These are phyloP conservation scores for Limonius californicus DNA, from an alignment of 1,140 invertebrate species.

Conservation along the genomic window DNA sequence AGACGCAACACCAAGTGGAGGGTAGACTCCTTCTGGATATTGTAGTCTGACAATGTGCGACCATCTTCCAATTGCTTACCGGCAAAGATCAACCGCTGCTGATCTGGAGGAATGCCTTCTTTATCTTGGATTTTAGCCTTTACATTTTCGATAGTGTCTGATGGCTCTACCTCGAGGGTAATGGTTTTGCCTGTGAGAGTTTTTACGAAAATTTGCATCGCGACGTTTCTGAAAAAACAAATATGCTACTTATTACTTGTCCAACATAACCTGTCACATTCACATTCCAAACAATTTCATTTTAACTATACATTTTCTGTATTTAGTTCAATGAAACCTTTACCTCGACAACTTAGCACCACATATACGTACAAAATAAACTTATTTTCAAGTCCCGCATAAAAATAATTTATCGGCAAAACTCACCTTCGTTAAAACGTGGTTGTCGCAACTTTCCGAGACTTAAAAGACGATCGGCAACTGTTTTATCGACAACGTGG, in stretches of 20 bases:
- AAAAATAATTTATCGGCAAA: no score
- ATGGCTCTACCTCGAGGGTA: constrained; percentile 75
- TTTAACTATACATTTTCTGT: no score
- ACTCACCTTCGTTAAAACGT: constrained; percentile 10
- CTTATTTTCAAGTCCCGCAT: no score
- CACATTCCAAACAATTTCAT: no score
- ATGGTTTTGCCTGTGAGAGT: constrained; percentile 81
- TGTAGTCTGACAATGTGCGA: constrained; percentile 68
- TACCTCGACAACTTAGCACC: no score
- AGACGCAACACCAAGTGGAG: constrained; percentile 76
- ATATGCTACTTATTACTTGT: neutral
- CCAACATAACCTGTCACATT: neutral
- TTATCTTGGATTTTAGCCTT: constrained; percentile 77
- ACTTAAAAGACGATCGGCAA: constrained; percentile 18
- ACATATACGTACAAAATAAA: neutral
- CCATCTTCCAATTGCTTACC: constrained; percentile 83
- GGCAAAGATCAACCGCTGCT: constrained; percentile 70
- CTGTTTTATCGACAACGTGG: constrained; percentile 19
- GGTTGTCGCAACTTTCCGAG: constrained; percentile 20
- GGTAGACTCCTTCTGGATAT: constrained; percentile 74
- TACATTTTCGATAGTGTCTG: constrained; percentile 74
- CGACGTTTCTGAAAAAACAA: constrained; percentile 30
- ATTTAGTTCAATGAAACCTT: no score
- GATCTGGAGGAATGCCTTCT: constrained; percentile 68
- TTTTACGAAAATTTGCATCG: constrained; percentile 81